Evolutionary conservation across 2,797 vertebrate genomes (phyloP).

Genomic region (Pangasius djambal): DNA sequence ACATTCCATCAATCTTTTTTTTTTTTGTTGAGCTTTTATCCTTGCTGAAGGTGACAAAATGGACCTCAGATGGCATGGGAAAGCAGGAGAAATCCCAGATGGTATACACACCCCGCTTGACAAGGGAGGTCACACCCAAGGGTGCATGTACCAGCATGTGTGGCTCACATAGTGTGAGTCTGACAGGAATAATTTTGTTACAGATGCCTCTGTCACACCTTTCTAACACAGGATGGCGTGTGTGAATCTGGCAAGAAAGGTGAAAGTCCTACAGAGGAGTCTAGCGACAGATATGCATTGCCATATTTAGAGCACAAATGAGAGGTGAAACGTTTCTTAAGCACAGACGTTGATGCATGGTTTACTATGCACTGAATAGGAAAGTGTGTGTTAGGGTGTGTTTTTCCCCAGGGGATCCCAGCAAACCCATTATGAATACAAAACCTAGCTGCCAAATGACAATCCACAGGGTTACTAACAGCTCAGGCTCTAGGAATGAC

Average conservation of each 20-base stretch:
- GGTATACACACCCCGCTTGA: background rate
- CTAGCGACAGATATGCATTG: background rate
- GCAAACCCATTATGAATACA: background rate
- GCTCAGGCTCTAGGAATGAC: background rate
- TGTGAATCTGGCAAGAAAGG: background rate
- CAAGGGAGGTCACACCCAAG: constrained; percentile 14
- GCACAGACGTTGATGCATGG: background rate
- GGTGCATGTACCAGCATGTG: constrained; percentile 30
- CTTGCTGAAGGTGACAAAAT: background rate
- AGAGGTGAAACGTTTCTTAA: background rate
- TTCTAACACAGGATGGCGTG: background rate
- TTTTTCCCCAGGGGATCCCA: background rate
- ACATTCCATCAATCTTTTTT: background rate
- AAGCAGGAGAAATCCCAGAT: constrained; percentile 3
- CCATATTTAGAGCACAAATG: background rate
- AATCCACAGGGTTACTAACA: background rate
- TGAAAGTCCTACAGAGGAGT: background rate
- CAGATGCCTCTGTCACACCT: background rate
- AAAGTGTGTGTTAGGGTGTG: constrained; percentile 16
- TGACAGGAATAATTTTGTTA: background rate
- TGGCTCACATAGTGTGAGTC: background rate
- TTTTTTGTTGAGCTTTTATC: background rate
- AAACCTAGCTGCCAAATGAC: background rate
- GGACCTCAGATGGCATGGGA: background rate
- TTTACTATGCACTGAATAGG: background rate